Percentiles rank a stretch among this genome's conserved stretches.
Conservation (phyloP, 2,113 vertebrate species). For the Ctenomys sociabilis region DNA sequence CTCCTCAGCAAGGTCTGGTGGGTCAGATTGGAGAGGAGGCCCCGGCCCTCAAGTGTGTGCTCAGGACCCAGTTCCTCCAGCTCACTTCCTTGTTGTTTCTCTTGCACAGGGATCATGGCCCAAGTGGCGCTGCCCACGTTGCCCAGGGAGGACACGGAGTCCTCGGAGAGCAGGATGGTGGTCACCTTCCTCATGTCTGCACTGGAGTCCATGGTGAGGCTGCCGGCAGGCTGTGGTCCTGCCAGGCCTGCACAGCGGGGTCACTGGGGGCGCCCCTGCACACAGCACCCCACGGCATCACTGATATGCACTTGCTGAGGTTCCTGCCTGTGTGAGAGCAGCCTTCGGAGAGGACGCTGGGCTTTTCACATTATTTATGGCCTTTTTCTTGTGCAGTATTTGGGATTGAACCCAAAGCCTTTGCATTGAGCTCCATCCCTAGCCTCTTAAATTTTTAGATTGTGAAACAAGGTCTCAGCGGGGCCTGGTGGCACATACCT, state of each 20-base stretch:
- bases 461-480: not conserved
- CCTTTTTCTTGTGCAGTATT: not conserved
- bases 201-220: constrained; percentile 89
- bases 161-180: constrained; percentile 84
- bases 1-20: not conserved
- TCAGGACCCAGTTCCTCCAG: not conserved
- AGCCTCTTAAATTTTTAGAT: not conserved
- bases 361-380: not conserved
- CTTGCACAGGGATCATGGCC: constrained; percentile 84
- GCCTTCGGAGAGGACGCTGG: not conserved
- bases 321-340: not conserved
- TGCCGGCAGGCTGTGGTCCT: not conserved
- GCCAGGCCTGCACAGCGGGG: fast-evolving
- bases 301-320: too few relatives aligned
- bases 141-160: constrained; percentile 63
- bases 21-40: not conserved
- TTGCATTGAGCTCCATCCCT: not conserved
- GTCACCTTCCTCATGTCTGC: constrained; percentile 88
- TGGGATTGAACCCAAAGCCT: not conserved
- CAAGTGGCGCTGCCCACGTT: constrained; percentile 51
- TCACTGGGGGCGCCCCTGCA: too few relatives aligned
- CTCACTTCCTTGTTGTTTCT: constrained; percentile 19
- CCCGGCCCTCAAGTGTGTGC: not conserved
- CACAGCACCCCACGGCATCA: too few relatives aligned
- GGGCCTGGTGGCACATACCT: too few relatives aligned